Percentiles rank a stretch among this genome's conserved stretches.
Conservation (phyloP, 2,888 invertebrate genomes). For the Mycalesis mineus region DNA sequence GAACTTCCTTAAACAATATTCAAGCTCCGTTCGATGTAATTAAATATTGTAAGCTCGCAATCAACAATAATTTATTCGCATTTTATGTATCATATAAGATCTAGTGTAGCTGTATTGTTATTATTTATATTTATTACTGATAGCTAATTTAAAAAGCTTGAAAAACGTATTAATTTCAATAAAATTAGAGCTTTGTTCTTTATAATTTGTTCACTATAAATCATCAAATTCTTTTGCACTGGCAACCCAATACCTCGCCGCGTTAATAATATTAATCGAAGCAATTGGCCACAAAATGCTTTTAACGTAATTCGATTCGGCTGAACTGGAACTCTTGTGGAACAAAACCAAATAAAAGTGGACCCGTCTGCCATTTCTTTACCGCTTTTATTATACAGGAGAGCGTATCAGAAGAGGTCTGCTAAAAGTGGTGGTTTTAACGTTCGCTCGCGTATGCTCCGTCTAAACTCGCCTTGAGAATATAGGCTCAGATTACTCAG, state of each 20-base stretch:
- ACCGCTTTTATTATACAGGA: conserved; percentile 39
- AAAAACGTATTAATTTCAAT: neutral
- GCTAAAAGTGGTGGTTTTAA: conserved; percentile 52
- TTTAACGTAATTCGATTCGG: conserved; percentile 74
- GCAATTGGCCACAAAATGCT: conserved; percentile 72
- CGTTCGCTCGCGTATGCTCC: conserved; percentile 52
- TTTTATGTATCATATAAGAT: neutral
- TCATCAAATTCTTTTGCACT: conserved; percentile 45
- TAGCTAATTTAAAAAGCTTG: neutral
- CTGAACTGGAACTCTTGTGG: conserved; percentile 62
- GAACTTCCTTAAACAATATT: conserved; percentile 6
- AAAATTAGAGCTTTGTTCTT: neutral
- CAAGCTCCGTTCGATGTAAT: neutral
- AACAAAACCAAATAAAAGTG: conserved; percentile 55
- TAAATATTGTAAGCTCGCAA: neutral
- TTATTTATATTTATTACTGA: neutral
- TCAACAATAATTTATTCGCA: neutral
- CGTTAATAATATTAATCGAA: conserved; percentile 69
- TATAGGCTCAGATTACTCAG: conserved; percentile 69
- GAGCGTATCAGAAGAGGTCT: conserved; percentile 50
- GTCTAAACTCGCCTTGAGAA: conserved; percentile 67
- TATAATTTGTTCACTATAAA: conserved; percentile 8
- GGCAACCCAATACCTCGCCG: conserved; percentile 59
- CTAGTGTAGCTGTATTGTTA: neutral
- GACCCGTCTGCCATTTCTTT: conserved; percentile 41